Base-by-base conservation (phyloP, 2,888 invertebrate genomes). In the Acanthococcus lagerstroemiae region DNA sequence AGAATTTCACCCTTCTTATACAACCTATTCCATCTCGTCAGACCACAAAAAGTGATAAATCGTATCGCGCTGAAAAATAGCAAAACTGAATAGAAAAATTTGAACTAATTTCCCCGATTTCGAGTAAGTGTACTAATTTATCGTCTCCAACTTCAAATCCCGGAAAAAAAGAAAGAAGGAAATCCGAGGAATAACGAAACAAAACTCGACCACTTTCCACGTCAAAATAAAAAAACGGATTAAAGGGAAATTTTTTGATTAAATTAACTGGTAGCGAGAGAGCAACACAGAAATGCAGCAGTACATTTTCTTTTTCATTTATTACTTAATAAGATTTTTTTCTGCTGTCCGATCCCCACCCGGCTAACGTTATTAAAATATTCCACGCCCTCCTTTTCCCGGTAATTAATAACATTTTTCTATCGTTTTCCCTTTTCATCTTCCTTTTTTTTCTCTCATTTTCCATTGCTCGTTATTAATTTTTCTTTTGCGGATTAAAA, bases 241-340 rank as follows among this genome's bases (percentile, higher is more conserved):
- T 63, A 63, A 63, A 50, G 54, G 37, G 37, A 54, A 63, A 46
- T 63, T 63, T 63, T 63, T 37, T 15, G 63, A 63, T 63, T 63
- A 63, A 63, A 63, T 63, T 63, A 63, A 63, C 63, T 63, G 63
- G 37, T 50, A 63, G 52, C 44, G 63, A 17, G 21, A 17, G 15
- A 52, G 3, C 17, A 25, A n/a, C 50, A 52, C 44, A 37, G 25
- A 58, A 54, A 54, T 30, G 21, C 44, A 63, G 63, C 37, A 50
- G 63, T 63, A 63, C 63, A 63, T 63, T 63, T 63, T 63, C 54
- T 63, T n/a, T n/a, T 63, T 63, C 63, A 63, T 63, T 63, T 63
- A 50, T 50, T 52, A 54, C 50, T 63, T 63, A 63, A 63, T 63
- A 63, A 63, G 63, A 63, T 63, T 63, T 63, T 52, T 50, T 63